Evolutionary conservation across 2,888 invertebrate genomes (phyloP), one percentile per base, ranked within the genome.

Genomic region (Gonocerus acuteangulatus): DNA sequence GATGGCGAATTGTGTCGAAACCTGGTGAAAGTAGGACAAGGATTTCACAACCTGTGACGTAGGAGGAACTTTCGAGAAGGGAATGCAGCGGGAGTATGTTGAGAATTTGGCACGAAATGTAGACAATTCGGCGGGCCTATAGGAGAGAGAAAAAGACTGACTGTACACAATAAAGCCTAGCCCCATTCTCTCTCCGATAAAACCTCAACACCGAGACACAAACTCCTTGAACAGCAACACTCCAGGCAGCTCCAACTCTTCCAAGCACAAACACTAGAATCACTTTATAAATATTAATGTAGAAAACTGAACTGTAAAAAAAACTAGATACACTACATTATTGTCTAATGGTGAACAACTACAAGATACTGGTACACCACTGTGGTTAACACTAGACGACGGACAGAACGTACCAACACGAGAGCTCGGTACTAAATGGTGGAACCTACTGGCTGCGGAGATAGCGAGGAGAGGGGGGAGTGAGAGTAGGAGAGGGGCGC

Each of bases 91-190:
- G n/a, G 36, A 51, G 19, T 34, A 34, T 51, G 32, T n/a, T 4
- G 18, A 27, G 48, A n/a, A 9, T 9, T 34, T 27, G 15, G 27
- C 4, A 48, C 27, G 27, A 48, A 48, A 48, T 27, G 51, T 34
- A 51, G 36, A 19, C 36, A 51, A 34, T 51, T 79, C 79, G 79
- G 76, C 75, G 72, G 75, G 76, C 78, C 77, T 78, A 84, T 84
- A 84, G 84, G 84, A 84, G 84, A 84, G 84, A 84, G 84, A 84
- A 84, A 84, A 84, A 84, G 84, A 84, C 84, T 84, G 84, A 84
- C 84, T 84, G 73, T 71, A 72, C 69, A 70, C 75, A 69, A 19
- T 34, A 72, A 65, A 82, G 82, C 78, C 82, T 71, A 80, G 82
- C 80, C 83, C 75, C 77, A 79, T 80, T 76, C 83, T 83, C 83